Base-by-base conservation (phyloP, 2,888 invertebrate species). In the Macropis europaea region DNA sequence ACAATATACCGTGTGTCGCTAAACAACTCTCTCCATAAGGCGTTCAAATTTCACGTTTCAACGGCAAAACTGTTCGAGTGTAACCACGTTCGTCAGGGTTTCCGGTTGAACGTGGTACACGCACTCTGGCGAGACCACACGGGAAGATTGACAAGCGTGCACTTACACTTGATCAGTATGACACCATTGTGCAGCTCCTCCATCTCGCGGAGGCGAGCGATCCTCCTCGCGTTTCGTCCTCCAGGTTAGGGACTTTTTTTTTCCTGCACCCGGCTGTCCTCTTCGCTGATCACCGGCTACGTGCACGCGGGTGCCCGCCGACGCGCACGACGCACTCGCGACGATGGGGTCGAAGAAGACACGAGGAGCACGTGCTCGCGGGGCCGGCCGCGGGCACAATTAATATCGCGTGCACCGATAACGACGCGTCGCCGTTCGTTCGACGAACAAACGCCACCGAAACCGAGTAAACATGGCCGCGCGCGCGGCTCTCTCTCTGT, bases 131-230 rank as follows among this genome's bases (percentile, higher is more conserved):
- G n/a, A n/a, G n/a, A n/a, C n/a, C n/a, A n/a, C n/a, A n/a, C n/a
- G 9, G 17, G 28, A 22, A 13, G 32, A 43, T 43, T 56, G 60
- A 68, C 47, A 68, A 64, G 32, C 32, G 22, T 40, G 17, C 28
- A 93, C 94, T 94, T 92, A 94, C 94, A 94, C 92, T 94, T 94
- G 88, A 94, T 94, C 90, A 94, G 93, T 84, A 94, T 93, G 88
- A 94, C 94, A 85, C 94, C 94, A 91, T 93, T 93, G 90, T 93
- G 93, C 90, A 92, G 92, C 89, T 93, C 93, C 90, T 94, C 94
- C 93, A 94, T 94, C 82, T 81, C 80, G 73, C 79, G 82, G 79
- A 73, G 82, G 66, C 76, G 73, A 76, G 60, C 62, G 69, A 59
- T 78, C 42, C 47, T 26, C n/a, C 57, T 67, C 59, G 48, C 60